A percentile compares a stretch with the other conserved stretches of the same genome.
Evolutionary conservation across 2,888 invertebrate species (phyloP).

Genomic region (Frankliniella intonsa): DNA sequence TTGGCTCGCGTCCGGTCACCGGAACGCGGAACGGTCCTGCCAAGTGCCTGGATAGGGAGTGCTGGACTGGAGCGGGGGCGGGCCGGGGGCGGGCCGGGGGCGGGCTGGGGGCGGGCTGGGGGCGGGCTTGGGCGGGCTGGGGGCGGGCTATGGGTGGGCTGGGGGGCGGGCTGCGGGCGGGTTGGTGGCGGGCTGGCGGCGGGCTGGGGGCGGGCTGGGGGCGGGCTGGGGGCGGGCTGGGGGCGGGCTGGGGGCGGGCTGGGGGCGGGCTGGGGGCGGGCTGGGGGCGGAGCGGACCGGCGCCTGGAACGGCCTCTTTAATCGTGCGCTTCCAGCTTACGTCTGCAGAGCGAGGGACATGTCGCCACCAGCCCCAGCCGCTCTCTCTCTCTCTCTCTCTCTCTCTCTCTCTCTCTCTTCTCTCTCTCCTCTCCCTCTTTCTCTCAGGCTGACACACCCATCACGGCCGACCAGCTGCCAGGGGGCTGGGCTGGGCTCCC

Average conservation of each 20-base stretch:
- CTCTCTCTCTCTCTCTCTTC: background rate
- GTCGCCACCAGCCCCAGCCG: background rate
- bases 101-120: no score
- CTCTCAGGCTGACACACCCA: background rate
- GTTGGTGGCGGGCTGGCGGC: background rate
- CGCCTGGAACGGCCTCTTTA: constrained; percentile 1
- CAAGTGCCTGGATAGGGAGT: no score
- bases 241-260: background rate
- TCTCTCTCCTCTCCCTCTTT: background rate
- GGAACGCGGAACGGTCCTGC: no score
- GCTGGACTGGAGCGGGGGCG: no score
- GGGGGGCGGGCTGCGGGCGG: background rate
- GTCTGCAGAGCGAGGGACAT: background rate
- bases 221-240: background rate
- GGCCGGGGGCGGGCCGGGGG: background rate
- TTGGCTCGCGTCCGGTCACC: no score
- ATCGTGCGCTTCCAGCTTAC: constrained; percentile 13
- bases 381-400: background rate
- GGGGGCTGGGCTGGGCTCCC: no score
- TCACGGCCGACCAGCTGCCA: background rate
- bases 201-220: background rate
- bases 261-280: background rate
- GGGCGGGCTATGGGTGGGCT: background rate
- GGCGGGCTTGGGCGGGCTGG: background rate
- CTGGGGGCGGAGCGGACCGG: background rate